Evolutionary conservation across 2,797 vertebrate species (phyloP), one percentile per base, ranked within the genome.

Genomic region (Acanthurus leucopareius): DNA sequence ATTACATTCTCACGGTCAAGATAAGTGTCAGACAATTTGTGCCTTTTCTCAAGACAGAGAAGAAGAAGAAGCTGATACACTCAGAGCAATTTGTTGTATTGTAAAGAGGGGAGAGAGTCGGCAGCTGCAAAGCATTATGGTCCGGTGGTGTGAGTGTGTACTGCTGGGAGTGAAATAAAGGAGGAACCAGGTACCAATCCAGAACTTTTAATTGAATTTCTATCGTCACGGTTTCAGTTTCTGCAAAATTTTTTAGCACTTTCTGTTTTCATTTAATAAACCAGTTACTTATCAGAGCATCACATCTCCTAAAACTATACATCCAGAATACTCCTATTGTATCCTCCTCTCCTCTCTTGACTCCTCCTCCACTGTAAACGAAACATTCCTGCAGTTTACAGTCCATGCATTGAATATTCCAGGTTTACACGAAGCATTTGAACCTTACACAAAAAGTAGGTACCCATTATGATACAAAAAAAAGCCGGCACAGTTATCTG

Each of bases 211-310:
- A 60, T 80, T 10, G 69, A 25, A 48, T 68, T 57, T 44, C 42
- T 10, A 32, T 53, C 1, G 47, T 8, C 32, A 22, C 74, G 17
- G 16, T 58, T 67, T 67, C 19, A 5, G 20, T 57, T 69, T 45
- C 14, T 52, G n/a, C 20, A 19, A 28, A 53, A 51, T n/a, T 61
- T 25, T 32, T 32, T 32, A 66, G 57, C 15, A 10, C 10, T 14
- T 63, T 56, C 5, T 44, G 44, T 62, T 80, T 80, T 71, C 25
- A 53, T 48, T 57, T 44, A 16, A n/a, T 10, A 63, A 54, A 67
- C n/a, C 14, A 28, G 11, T 77, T 63, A 0, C 42, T 52, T 20
- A 51, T 53, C n/a, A 52, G 15, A 67, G 28, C 61, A 47, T 15
- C 8, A 15, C 35, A 53, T 51, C 45, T 61, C 52, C 6, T 32